Evolutionary conservation across 2,888 invertebrate genomes (phyloP).

Genomic region (Toxonevra muliebris): DNA sequence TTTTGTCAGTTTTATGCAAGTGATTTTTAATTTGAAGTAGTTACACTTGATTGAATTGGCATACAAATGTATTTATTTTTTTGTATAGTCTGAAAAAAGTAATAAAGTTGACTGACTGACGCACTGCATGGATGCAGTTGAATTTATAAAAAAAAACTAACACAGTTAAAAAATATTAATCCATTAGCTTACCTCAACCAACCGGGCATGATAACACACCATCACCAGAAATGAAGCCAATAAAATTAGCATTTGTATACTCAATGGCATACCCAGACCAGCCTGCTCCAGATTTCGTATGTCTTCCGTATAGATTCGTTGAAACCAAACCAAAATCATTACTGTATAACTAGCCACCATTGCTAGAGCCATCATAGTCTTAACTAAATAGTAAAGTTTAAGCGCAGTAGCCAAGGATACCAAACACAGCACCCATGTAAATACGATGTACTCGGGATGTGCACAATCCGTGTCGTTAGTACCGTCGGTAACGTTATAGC

Average conservation of each 20-base stretch:
- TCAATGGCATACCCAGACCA: slow-evolving; percentile 73
- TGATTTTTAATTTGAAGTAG: too few species aligned
- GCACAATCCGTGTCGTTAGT: slow-evolving; percentile 65
- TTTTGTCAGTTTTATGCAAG: too few species aligned
- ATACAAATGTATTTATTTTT: too few species aligned
- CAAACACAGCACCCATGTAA: slow-evolving; percentile 92
- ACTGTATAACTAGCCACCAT: slow-evolving; percentile 80
- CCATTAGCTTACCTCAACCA: slow-evolving; percentile 76
- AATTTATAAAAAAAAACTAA: too few species aligned
- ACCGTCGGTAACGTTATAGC: background rate
- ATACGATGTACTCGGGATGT: slow-evolving; percentile 88
- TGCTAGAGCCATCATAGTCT: slow-evolving; percentile 78
- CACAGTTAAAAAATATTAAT: too few species aligned
- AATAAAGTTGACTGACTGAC: too few species aligned
- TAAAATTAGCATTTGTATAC: slow-evolving; percentile 83
- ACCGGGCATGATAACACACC: slow-evolving; percentile 88
- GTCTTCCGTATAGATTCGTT: slow-evolving; percentile 65
- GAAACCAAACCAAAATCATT: slow-evolving; percentile 73
- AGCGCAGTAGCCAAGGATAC: slow-evolving; percentile 91
- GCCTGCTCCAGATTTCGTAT: slow-evolving; percentile 46
- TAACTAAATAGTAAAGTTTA: slow-evolving; percentile 87
- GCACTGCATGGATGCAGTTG: too few species aligned
- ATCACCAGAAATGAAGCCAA: slow-evolving; percentile 83
- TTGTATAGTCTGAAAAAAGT: background rate
- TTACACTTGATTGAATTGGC: too few species aligned